Base-by-base conservation (phyloP, 2,888 invertebrate species). In the Leuctra nigra region DNA sequence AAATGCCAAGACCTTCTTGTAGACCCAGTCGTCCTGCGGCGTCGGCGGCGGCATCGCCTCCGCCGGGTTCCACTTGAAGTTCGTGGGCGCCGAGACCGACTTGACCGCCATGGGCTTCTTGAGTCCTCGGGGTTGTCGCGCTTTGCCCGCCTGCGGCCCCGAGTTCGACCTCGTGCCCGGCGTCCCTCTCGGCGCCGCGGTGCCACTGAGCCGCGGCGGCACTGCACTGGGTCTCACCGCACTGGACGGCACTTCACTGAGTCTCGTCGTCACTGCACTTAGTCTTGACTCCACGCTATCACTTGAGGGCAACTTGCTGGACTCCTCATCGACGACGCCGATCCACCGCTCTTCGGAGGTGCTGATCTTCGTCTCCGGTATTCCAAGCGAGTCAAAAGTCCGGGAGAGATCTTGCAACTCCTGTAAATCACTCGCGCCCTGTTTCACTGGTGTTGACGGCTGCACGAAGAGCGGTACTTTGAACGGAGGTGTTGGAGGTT, bases 1-100 rank as follows among this genome's bases (percentile, higher is more conserved):
- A n/a, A n/a, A n/a, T n/a, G n/a, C n/a, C n/a, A n/a, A n/a, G n/a
- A 50, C 50, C 35, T 50, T 50, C 11, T 18, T 33, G 35, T 50
- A 50, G 35, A 22, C n/a, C 50, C 50, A 50, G 9, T 50, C 50
- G 33, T 50, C 50, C 14, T 33, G 11, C 3, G 50, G 18, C 47
- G 22, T 22, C 13, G 33, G 13, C 11, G 33, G 11, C 4, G 22
- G 35, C 20, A 3, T 35, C 16, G 18, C 33, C 13, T 22, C 33
- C 20, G 33, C 4, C 4, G 50, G 50, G 35, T 33, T 33, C 50
- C 50, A 35, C 16, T 33, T 50, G 33, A 33, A 22, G 35, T 33
- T 50, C 20, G 50, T 50, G 6, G 50, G 50, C 20, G 50, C 50
- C 14, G 50, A 50, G 4, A 50, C 50, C 4, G 50, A 33, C 35